Evolutionary conservation across 2,113 vertebrate species (phyloP).

Genomic region (Alosa alosa): DNA sequence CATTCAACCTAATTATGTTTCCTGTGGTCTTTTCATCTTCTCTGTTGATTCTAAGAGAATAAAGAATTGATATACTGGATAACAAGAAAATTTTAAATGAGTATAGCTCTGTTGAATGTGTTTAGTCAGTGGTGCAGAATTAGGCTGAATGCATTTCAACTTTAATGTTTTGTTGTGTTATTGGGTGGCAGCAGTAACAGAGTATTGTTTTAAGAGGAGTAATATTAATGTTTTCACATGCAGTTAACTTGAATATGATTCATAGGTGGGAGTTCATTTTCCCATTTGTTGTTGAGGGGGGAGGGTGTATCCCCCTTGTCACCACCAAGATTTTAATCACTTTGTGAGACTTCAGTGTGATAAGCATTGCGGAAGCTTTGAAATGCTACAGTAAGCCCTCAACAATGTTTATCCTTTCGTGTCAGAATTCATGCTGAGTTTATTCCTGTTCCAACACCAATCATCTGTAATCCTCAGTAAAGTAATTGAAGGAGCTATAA

Average conservation of each 20-base stretch:
- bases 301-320: not conserved
- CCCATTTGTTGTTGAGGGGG: not conserved
- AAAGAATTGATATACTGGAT: not conserved
- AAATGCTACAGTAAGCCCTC: slow-evolving; percentile 27
- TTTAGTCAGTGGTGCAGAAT: not conserved
- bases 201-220: not conserved
- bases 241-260: not conserved
- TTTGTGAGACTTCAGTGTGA: not conserved
- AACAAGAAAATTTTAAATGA: not conserved
- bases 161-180: not conserved
- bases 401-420: slow-evolving; percentile 46
- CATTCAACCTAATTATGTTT: not conserved
- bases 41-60: not conserved
- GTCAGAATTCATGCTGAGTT: slow-evolving; percentile 8
- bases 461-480: slow-evolving; percentile 11
- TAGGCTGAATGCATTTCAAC: not conserved
- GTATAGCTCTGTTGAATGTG: not conserved
- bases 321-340: not conserved
- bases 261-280: not conserved
- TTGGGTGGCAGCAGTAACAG: not conserved
- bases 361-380: not conserved
- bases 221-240: not conserved
- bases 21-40: not conserved
- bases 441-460: slow-evolving; percentile 4
- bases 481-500: not conserved